Evolutionary conservation across 2,888 invertebrate genomes (phyloP), one percentile per base, ranked within the genome.

Genomic region (Melikaiella ostensackeni): DNA sequence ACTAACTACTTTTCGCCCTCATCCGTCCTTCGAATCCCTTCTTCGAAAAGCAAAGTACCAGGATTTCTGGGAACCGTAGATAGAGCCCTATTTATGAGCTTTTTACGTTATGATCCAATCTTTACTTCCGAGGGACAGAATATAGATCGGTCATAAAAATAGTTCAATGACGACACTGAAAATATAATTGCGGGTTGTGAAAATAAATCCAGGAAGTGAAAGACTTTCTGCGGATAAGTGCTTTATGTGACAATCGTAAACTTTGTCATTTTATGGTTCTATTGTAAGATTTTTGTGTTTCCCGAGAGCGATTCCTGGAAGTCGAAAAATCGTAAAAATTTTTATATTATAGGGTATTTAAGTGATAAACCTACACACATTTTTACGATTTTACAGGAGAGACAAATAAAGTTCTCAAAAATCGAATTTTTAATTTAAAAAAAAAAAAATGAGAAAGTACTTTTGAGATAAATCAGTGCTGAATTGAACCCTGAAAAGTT

Each of bases 31-130:
- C 70, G 30, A 30, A 70, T 30, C 50, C 50, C 50, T 70, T 70
- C 70, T 70, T 50, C 50, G 70, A 70, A 70, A 50, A 50, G 11
- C 27, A 30, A 70, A 70, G 50, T 70, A 70, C 50, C 50, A 50
- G 16, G 6, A 27, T 70, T 70, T 50, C 70, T 50, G 5, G 33
- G 70, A 70, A 70, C n/a, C 13, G 11, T 35, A 35, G 35, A 0
- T 38, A 64, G 66, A 46, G 24, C 27, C 46, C 42, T 66, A 7
- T 66, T 66, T 46, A 27, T 27, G 46, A 66, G 46, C 66, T 66
- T 66, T 66, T 66, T 66, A n/a, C n/a, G 13, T 66, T 46, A 66
- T 66, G 42, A 66, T 66, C 30, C 66, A 66, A 66, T 66, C 27
- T 66, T 66, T 70, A 70, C 50, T 70, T n/a, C n/a, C 27, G 30